phyloP scores from a whole-genome alignment of 2,888 invertebrate genomes.

The Rhagophthalmus giganteus region DNA sequence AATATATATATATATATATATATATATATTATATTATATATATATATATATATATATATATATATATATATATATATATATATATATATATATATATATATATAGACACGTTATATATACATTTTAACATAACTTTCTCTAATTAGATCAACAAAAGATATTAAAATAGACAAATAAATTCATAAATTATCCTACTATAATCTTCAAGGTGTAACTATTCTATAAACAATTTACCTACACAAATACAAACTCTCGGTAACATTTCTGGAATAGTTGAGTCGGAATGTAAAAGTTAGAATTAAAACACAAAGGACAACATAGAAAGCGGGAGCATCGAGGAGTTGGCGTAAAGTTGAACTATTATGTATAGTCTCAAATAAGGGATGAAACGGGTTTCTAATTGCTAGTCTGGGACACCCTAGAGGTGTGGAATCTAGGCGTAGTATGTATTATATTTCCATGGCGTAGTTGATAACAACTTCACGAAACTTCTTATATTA shows the following conservation, averaged over 20 bases:
- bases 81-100: no score
- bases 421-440: slow-evolving; percentile 35
- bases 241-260: slow-evolving; percentile 8
- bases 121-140: no score
- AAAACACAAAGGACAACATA: slow-evolving; percentile 22
- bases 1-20: no score
- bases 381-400: slow-evolving; percentile 37
- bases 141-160: no score
- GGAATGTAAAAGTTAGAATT: slow-evolving; percentile 11
- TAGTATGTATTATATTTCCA: no score
- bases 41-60: no score
- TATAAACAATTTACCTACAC: slow-evolving; percentile 19
- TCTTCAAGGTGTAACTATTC: slow-evolving; percentile 8
- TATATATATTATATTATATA: no score
- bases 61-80: no score
- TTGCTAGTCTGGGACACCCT: slow-evolving; percentile 38
- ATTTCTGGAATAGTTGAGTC: slow-evolving; percentile 21
- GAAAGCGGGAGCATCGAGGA: slow-evolving; percentile 24
- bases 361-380: slow-evolving; percentile 30
- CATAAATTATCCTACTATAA: no score
- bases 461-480: no score
- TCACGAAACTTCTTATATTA: background rate
- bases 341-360: slow-evolving; percentile 34
- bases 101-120: no score
- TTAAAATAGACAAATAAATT: no score